Evolutionary conservation across 2,113 vertebrate genomes (phyloP), one percentile per base, ranked within the genome.

Genomic region (Nesogale talazaci): DNA sequence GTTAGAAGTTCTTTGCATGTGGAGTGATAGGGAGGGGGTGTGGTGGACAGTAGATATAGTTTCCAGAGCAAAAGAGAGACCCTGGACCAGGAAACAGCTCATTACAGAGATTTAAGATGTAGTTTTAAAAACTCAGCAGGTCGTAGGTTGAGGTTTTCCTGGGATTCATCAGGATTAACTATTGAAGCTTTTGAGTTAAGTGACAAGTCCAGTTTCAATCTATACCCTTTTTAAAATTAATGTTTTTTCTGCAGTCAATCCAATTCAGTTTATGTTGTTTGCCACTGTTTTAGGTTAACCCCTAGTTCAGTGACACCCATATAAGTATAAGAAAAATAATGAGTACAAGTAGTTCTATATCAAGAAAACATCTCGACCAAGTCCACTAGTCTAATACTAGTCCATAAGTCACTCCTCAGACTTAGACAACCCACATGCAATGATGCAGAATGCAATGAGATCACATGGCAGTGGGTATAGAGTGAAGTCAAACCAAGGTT

Each of bases 211-310:
- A 12, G 0, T 72, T 78, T 77, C 12, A 40, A 46, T 10, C 4
- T 15, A 27, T 69, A 76, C 29, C 14, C 27, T 77, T 86, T 59
- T 9, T 20, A 17, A 17, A 22, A 83, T 90, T 59, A 16, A 52
- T 31, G 78, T 79, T 52, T 74, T 42, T 82, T 56, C 57, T 8
- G 19, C 36, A 23, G 2, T 67, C 56, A 74, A 19, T 16, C 70
- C 78, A 38, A 1, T 79, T 90, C 16, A 29, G 40, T 27, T 69
- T 92, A 29, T 89, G 23, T 90, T 91, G 34, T 86, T 95, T 79
- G 19, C 56, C 16, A 36, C 31, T 52, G 46, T 52, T 52, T 52
- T 8, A 52, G 46, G 46, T 52, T 52, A 52, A 52, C 46, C 14
- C 2, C 46, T 12, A 52, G 46, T 52, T 52, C 46, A 52, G 46